These are phyloP conservation scores for Lethrus apterus DNA, from an alignment of 1,140 invertebrate species.

Conservation along the genomic window DNA sequence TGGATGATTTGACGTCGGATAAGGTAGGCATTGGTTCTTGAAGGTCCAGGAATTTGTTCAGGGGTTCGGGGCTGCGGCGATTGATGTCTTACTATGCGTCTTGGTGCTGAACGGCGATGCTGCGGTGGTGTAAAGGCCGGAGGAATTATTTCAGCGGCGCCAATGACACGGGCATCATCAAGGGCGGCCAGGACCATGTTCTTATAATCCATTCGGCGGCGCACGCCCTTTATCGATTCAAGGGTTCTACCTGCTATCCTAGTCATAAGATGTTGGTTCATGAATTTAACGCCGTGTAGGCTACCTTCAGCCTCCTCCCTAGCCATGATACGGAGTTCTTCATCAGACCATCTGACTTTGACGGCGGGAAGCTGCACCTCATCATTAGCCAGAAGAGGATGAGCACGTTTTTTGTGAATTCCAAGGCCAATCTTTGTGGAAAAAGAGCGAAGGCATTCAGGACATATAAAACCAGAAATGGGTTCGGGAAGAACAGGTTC, in stretches of 20 bases:
- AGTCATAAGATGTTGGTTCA: background rate
- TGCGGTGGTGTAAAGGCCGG: background rate
- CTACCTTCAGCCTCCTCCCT: background rate
- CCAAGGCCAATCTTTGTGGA: background rate
- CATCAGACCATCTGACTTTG: background rate
- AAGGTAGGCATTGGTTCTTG: no score
- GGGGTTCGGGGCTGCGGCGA: background rate
- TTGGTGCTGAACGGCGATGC: background rate
- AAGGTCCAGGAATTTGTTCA: background rate
- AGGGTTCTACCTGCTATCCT: background rate
- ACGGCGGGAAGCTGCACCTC: background rate
- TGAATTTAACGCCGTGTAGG: background rate
- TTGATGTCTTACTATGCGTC: background rate
- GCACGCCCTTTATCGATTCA: background rate
- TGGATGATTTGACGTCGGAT: no score
- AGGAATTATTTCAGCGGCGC: no score
- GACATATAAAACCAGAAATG: no score
- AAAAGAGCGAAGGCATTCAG: background rate
- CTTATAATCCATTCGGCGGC: background rate
- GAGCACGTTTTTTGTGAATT: background rate
- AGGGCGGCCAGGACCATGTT: background rate
- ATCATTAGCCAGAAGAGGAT: background rate
- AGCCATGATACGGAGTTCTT: background rate
- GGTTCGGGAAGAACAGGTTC: no score
- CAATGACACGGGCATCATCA: background rate